Conservation (phyloP, 2,888 invertebrate species). For the Andrena trimmerana region DNA sequence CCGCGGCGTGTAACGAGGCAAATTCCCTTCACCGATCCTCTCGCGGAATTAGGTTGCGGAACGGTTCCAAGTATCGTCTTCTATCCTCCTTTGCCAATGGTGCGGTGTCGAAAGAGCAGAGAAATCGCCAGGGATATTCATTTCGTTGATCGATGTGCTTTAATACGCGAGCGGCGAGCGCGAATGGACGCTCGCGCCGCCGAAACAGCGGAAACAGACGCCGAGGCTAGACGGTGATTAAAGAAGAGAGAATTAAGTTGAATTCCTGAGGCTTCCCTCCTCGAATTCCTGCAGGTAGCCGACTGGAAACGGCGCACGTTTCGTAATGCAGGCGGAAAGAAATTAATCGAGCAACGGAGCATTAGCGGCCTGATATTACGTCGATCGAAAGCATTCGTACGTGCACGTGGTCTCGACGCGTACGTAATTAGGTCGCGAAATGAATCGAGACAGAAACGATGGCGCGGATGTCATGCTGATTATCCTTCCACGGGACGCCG, state of each 20-base stretch:
- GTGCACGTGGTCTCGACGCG: conserved; percentile 1
- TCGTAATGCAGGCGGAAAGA: conserved; percentile 53
- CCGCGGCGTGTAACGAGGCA: conserved; percentile 13
- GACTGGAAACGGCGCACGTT: conserved; percentile 38
- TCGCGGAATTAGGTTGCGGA: conserved; percentile 40
- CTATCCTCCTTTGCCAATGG: neutral
- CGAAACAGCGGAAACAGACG: conserved; percentile 11
- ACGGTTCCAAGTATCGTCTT: conserved; percentile 1
- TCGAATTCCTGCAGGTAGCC: conserved; percentile 35
- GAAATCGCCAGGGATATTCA: neutral
- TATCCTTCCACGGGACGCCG: conserved; percentile 39
- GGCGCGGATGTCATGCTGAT: neutral
- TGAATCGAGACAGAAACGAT: conserved; percentile 33
- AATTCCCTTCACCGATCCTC: conserved; percentile 30
- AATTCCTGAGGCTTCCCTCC: conserved; percentile 17
- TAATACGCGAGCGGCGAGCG: neutral
- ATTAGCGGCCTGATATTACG: conserved; percentile 30
- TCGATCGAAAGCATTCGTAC: conserved; percentile 15
- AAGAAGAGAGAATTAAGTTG: conserved; percentile 35
- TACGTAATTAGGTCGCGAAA: conserved; percentile 40
- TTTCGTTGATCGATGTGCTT: neutral
- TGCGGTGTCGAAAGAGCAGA: neutral
- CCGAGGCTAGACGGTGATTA: neutral
- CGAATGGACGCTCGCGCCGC: conserved; percentile 3
- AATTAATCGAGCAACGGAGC: conserved; percentile 39